Base-by-base conservation (phyloP, 1,140 invertebrate genomes). In the Drosophila virilis region DNA sequence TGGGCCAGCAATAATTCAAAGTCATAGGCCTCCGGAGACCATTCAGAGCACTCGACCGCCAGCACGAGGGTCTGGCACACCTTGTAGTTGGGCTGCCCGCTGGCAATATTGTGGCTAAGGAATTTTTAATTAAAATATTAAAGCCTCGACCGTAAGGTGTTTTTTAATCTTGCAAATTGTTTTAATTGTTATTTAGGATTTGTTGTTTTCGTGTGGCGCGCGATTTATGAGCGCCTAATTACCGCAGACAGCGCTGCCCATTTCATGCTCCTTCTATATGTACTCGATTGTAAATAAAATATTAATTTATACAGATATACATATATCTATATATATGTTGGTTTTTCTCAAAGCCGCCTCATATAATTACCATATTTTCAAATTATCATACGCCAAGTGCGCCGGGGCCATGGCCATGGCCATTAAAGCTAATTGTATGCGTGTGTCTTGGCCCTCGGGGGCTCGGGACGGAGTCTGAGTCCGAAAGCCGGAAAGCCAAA, bases 331-430 rank as follows among this genome's bases (percentile, higher is more conserved):
- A 51, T 40, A 51, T 17, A n/a, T 61, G 13, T 57, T 62, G 46
- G 7, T 12, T 62, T 62, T 40, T 68, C 35, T 38, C 66, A 43
- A 40, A n/a, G 43, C 52, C 35, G 66, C 76, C 61, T 83, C 84
- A 89, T 89, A 89, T 89, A 89, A 89, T 89, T 89, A 89, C 84
- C 84, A 89, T 89, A 89, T 89, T 89, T 89, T 89, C 85, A 89
- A 84, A 89, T 89, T 89, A 89, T 77, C 80, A 89, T 78, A 70
- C 69, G 77, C 69, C 81, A 86, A 78, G 80, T 82, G 75, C 67
- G 79, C 51, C 38, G 17, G 17, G 17, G 17, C 17, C 17, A 17
- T 17, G 17, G 17, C 17, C 17, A 17, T 61, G 48, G 84, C 69
- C 85, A 90, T 89, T 84, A 89, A 89, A 89, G 84, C 84, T 89